A percentile compares a stretch with the other conserved stretches of the same genome.
Conservation (phyloP, 1,140 invertebrate genomes). For the Drosophila kikkawai region DNA sequence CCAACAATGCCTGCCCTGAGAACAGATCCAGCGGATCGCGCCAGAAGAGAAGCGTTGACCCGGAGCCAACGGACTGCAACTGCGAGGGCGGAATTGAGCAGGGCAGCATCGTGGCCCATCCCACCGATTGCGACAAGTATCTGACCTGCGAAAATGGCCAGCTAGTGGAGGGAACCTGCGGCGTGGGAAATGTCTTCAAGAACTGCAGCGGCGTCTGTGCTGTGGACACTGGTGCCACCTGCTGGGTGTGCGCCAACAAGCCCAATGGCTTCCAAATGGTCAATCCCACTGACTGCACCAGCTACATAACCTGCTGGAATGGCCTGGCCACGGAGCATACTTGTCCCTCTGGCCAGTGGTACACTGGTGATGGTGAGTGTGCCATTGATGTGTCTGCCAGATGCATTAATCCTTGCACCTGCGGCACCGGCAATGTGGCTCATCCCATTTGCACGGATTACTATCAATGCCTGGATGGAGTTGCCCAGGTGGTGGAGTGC, state of each 20-base stretch:
- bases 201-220: conserved; percentile 44
- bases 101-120: conserved; percentile 46
- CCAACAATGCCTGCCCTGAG: conserved; percentile 33
- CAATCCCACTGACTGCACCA: conserved; percentile 55
- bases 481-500: conserved; percentile 58
- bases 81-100: conserved; percentile 54
- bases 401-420: conserved; percentile 72
- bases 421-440: conserved; percentile 48
- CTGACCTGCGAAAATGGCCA: conserved; percentile 59
- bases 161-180: conserved; percentile 57
- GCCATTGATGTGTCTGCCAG: conserved; percentile 54
- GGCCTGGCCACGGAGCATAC: conserved; percentile 40
- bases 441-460: conserved; percentile 75
- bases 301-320: conserved; percentile 56
- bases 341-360: conserved; percentile 58
- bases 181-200: conserved; percentile 65
- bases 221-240: conserved; percentile 50
- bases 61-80: conserved; percentile 16
- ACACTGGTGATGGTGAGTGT: conserved; percentile 39
- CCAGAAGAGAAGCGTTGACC: conserved; percentile 39
- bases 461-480: conserved; percentile 63
- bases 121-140: conserved; percentile 71
- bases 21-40: conserved; percentile 32
- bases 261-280: conserved; percentile 55
- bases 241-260: conserved; percentile 63